Base-by-base conservation (phyloP, 2,888 invertebrate genomes). In the Ctenicera cuprea region DNA sequence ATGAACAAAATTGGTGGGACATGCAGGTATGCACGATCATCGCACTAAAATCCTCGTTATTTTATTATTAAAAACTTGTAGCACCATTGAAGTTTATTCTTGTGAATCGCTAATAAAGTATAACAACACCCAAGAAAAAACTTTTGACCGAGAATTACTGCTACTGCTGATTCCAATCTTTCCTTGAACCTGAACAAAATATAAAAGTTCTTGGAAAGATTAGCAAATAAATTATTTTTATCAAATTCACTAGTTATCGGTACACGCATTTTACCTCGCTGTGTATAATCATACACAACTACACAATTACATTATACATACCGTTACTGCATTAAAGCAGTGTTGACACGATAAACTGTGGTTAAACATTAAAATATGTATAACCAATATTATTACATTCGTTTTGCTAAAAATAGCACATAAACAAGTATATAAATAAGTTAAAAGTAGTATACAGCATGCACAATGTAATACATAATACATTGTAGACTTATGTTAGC, bases 401-500 rank as follows among this genome's bases (percentile, higher is more conserved):
- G 1, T 33, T 20, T 62, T 67, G 52, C 67, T 67, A 73, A 73
- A 26, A 73, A 67, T 73, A 43, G 62, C 67, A 73, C 48, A 65
- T 45, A 62, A 52, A 75, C 59, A 59, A 14, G 20, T 59, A 45
- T n/a, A n/a, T 45, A 45, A 45, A 43, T n/a, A 43, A 16, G 52
- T 67, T 80, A 64, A 54, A 57, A 69, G 80, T 82, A 78, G 78
- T 80, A 80, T 71, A 79, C 82, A 82, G 86, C 86, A 86, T 86
- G 86, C 86, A 86, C 84, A 84, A 82, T 78, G 76, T 82, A 76
- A 78, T 72, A 77, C 71, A 75, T 71, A 77, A 78, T 76, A 74
- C 63, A 74, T 76, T 80, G 81, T 79, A 80, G 62, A 79, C 78
- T 79, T 79, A 84, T 85, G 84, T 85, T 86, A 86, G 86, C 84